Evolutionary conservation across 2,113 vertebrate genomes (phyloP).

Genomic region (Synodontis membranacea): DNA sequence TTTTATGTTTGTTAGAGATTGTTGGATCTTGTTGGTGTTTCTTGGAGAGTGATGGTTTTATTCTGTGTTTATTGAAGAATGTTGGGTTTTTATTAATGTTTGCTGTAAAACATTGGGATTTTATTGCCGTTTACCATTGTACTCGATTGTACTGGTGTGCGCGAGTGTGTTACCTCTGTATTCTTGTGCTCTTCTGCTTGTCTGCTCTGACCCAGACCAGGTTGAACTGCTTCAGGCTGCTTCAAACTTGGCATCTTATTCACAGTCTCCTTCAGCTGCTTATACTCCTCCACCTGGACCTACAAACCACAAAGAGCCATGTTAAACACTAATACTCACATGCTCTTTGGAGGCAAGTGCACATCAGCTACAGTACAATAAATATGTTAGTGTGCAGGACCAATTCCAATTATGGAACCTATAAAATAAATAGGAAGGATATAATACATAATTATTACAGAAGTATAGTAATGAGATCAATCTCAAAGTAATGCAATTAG

Average conservation of each 20-base stretch:
- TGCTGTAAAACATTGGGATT: neutral
- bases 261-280: conserved; percentile 84
- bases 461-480: neutral
- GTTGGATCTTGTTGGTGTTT: neutral
- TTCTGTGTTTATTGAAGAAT: neutral
- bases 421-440: neutral
- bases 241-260: conserved; percentile 76
- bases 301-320: conserved; percentile 56
- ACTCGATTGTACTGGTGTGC: neutral
- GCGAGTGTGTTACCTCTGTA: conserved; percentile 46
- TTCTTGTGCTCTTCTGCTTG: conserved; percentile 18
- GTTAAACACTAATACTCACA: conserved; percentile 13
- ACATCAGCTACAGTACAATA: neutral
- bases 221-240: conserved; percentile 57
- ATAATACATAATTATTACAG: neutral
- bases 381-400: neutral
- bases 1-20: neutral
- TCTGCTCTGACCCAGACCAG: conserved; percentile 11
- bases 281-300: conserved; percentile 90
- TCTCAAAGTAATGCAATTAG: neutral
- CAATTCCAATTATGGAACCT: neutral
- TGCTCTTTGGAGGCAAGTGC: neutral
- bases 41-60: neutral
- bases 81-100: neutral
- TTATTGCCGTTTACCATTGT: neutral